phyloP scores from a whole-genome alignment of 2,113 vertebrate genomes.

The Phainopepla nitens region DNA sequence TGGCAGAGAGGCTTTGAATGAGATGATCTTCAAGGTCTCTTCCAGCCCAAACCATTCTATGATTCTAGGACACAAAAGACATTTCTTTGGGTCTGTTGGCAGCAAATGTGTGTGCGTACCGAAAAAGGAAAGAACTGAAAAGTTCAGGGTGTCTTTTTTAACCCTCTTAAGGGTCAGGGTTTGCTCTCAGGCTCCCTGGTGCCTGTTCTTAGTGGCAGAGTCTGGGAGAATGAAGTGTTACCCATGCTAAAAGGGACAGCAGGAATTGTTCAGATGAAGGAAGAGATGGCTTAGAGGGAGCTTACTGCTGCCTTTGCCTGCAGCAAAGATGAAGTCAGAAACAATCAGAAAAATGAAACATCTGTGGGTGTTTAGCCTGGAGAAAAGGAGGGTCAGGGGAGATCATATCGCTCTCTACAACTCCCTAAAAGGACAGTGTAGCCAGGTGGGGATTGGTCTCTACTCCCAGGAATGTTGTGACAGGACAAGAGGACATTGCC shows the following conservation, averaged over 20 bases:
- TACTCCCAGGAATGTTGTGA: background rate
- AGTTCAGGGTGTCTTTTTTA: background rate
- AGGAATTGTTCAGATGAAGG: background rate
- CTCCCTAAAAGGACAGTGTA: background rate
- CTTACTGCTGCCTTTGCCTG: background rate
- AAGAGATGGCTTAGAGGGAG: background rate
- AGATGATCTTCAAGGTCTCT: background rate
- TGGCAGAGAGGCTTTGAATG: rapidly evolving
- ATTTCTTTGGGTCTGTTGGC: background rate
- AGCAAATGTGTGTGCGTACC: background rate
- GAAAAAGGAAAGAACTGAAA: background rate
- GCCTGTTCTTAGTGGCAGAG: background rate
- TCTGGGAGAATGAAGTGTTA: background rate
- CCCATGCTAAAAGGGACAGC: background rate
- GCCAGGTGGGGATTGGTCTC: too few species aligned
- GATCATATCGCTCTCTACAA: background rate
- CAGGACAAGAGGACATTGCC: background rate
- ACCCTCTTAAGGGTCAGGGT: background rate
- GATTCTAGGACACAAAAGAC: background rate
- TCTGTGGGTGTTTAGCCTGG: background rate
- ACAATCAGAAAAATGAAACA: background rate
- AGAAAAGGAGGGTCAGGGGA: background rate
- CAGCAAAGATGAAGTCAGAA: background rate
- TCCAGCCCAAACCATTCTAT: background rate
- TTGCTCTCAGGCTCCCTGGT: background rate